These are phyloP conservation scores for Excalfactoria chinensis DNA, from an alignment of 2,113 vertebrate genomes.

Conservation along the genomic window DNA sequence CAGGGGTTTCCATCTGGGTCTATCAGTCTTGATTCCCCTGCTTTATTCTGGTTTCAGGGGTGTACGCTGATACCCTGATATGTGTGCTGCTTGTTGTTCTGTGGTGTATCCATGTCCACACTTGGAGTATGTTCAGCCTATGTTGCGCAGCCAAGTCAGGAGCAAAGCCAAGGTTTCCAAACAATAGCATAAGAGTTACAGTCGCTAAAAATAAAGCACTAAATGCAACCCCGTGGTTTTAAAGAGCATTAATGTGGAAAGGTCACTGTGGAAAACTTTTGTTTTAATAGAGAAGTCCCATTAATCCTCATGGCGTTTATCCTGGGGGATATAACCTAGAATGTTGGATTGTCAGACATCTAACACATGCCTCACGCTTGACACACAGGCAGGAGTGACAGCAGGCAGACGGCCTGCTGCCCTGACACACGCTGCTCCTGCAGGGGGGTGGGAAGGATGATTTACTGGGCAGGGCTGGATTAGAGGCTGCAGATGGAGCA, in stretches of 20 bases:
- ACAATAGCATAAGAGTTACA: slow-evolving; percentile 58
- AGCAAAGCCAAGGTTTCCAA: slow-evolving; percentile 55
- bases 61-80: not conserved
- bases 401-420: not conserved
- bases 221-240: slow-evolving; percentile 24
- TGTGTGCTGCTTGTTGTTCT: not conserved
- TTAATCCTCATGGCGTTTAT: slow-evolving; percentile 24
- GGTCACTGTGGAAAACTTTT: slow-evolving; percentile 65
- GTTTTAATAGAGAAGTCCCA: slow-evolving; percentile 53
- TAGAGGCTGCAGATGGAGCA: not conserved
- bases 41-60: slow-evolving; percentile 42
- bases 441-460: not conserved
- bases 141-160: slow-evolving; percentile 36
- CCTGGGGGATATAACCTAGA: slow-evolving; percentile 38
- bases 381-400: slow-evolving; percentile 8
- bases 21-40: not conserved
- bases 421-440: not conserved
- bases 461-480: slow-evolving; percentile 36
- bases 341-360: slow-evolving; percentile 61
- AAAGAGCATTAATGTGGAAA: slow-evolving; percentile 60
- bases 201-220: slow-evolving; percentile 68
- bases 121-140: slow-evolving; percentile 42
- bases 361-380: slow-evolving; percentile 29
- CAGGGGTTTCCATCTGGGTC: not conserved
- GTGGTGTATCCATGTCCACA: slow-evolving; percentile 1